Conservation (phyloP, 2,888 invertebrate species). For the Agrotis segetum region DNA sequence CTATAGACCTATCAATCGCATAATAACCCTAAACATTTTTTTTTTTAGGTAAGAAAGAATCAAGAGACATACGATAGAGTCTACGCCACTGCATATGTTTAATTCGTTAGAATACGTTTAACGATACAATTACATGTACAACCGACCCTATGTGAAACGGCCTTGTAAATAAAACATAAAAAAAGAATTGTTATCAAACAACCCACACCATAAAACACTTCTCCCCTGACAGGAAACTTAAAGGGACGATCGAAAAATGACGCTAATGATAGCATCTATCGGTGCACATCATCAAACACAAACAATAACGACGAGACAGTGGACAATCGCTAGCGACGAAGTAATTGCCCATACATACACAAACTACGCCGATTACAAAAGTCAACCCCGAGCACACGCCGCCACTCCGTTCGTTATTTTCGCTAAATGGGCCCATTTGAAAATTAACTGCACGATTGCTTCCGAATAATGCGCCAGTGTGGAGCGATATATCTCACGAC, state of each 20-base stretch:
- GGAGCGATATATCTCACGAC: conserved; percentile 76
- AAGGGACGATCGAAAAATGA: conserved; percentile 62
- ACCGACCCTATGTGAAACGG: background rate
- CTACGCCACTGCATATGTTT: background rate
- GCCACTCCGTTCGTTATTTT: conserved; percentile 82
- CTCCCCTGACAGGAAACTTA: conserved; percentile 54
- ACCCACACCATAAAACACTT: conserved; percentile 49
- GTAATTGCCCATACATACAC: conserved; percentile 72
- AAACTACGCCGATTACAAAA: conserved; percentile 77
- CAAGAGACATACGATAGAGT: background rate
- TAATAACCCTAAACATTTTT: background rate
- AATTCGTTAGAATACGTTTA: background rate
- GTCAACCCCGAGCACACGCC: conserved; percentile 72
- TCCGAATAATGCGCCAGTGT: conserved; percentile 82
- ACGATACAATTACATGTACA: background rate
- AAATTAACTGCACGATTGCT: conserved; percentile 89
- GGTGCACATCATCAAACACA: conserved; percentile 72
- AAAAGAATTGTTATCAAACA: conserved; percentile 40
- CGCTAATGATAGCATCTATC: conserved; percentile 69
- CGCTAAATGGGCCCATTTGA: conserved; percentile 87
- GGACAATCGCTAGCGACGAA: conserved; percentile 70
- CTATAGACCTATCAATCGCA: too few relatives aligned
- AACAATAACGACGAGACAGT: conserved; percentile 71
- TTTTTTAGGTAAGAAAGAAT: background rate
- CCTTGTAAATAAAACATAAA: conserved; percentile 19